Conservation (phyloP, 2,797 vertebrate genomes). For the Microctenopoma stevenorrisi region DNA sequence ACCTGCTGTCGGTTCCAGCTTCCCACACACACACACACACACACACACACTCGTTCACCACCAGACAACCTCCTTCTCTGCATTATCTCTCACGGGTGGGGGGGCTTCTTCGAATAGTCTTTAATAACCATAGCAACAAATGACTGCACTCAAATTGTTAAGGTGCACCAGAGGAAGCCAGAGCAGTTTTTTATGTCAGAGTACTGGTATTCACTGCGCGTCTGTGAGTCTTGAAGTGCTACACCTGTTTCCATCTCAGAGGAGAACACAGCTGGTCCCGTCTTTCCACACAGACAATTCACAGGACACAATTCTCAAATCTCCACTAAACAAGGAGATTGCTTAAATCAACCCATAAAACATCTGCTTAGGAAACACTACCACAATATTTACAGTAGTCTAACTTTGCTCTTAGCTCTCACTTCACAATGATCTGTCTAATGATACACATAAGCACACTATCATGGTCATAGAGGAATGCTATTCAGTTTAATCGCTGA, state of each 20-base stretch:
- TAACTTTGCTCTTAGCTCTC: constrained; percentile 51
- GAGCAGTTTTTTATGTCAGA: constrained; percentile 39
- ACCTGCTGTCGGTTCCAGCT: constrained; percentile 53
- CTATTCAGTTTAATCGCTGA: constrained; percentile 31
- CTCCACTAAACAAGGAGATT: constrained; percentile 28
- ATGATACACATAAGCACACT: constrained; percentile 36
- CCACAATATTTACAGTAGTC: constrained; percentile 24
- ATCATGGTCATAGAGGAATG: constrained; percentile 38
- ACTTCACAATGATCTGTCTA: constrained; percentile 37
- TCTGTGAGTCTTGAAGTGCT: constrained; percentile 64
- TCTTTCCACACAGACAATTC: constrained; percentile 53
- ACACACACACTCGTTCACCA: constrained; percentile 22
- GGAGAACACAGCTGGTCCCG: constrained; percentile 67
- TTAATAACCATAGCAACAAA: constrained; percentile 76
- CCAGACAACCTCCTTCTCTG: constrained; percentile 35
- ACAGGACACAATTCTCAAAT: constrained; percentile 55
- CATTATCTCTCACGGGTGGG: constrained; percentile 26
- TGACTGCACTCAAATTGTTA: constrained; percentile 56
- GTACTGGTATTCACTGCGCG: constrained; percentile 56
- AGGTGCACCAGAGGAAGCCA: constrained; percentile 66
- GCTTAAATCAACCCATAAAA: constrained; percentile 44
- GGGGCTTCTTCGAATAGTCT: constrained; percentile 44
- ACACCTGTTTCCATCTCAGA: constrained; percentile 70
- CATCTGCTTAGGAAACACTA: constrained; percentile 58
- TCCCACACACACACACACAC: constrained; percentile 16